Base-by-base conservation (phyloP, 2,113 vertebrate species). In the Oreochromis niloticus region DNA sequence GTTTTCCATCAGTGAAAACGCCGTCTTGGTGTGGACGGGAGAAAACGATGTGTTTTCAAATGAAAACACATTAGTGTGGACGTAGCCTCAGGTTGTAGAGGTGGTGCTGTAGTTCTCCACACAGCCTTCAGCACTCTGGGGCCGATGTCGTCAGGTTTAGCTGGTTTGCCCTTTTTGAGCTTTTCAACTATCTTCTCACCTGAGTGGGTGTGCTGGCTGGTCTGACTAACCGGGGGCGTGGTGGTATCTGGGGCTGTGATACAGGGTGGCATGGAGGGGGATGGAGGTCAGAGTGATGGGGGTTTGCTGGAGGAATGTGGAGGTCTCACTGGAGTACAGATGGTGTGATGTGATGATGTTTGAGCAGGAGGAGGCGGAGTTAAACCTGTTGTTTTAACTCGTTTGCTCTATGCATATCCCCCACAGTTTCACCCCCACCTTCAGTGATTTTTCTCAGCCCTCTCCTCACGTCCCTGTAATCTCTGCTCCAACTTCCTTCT, bases 401-500 rank as follows among this genome's bases (percentile, higher is more conserved):
- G 0, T 17, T 30, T 16, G 24, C 13, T 30, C 56, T 30, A 8
- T 57, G 12, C 55, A 27, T 2, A 14, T 24, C 46, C 7, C 0
- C 14, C 54, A 56, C 1, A 56, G 55, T 56, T 56, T 56, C 55
- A 56, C 55, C 55, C 22, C 55, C 55, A 56, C 55, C 6, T 0
- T 2, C 54, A 4, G 54, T 0, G 54, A 56, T 55, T 24, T 0
- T 7, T 56, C n/a, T 55, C 54, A 7, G 54, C 10, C 54, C n/a
- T 55, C 3, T 6, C n/a, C 54, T 24, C 54, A 24, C 6, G n/a
- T 55, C 10, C 1, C 54, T 56, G 6, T 4, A 0, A 0, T 24
- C 7, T 8, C 55, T 57, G 24, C 55, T 57, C 12, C 55, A 30
- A 1, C 55, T 30, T 57, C 55, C 55, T 57, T 30, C 55, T 0